phyloP scores from a whole-genome alignment of 2,113 vertebrate genomes.

The Thunnus thynnus region DNA sequence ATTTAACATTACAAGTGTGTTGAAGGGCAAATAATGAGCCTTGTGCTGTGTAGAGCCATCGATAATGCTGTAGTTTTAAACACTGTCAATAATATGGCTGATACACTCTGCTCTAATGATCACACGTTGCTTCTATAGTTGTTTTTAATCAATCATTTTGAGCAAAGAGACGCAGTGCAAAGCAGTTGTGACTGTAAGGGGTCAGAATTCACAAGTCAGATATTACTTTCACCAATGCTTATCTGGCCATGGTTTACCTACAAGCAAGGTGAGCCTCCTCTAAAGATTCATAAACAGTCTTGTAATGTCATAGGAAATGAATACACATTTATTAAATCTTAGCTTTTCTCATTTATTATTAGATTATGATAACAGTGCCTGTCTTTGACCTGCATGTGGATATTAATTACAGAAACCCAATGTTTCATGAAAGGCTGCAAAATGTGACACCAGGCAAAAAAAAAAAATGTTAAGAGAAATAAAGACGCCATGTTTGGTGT shows the following conservation, averaged over 20 bases:
- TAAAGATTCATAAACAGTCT: no score
- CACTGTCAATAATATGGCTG: constrained; percentile 19
- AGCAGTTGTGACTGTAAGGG: neutral
- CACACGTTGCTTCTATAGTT: constrained; percentile 7
- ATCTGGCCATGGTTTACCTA: no score
- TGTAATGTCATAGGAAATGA: neutral
- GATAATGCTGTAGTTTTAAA: constrained; percentile 26
- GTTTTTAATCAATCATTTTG: constrained; percentile 11
- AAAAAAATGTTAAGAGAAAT: neutral
- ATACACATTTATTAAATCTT: neutral
- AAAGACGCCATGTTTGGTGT: neutral
- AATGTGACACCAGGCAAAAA: neutral
- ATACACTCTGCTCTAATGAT: constrained; percentile 19
- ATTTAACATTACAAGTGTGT: neutral
- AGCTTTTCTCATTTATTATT: no score
- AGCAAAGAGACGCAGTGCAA: neutral
- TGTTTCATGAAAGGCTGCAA: neutral
- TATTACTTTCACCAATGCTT: neutral
- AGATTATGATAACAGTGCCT: no score
- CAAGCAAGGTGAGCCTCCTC: no score
- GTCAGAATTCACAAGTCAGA: neutral
- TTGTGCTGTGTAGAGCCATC: constrained; percentile 18
- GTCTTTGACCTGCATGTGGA: neutral
- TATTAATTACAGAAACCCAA: neutral
- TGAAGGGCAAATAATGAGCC: constrained; percentile 16